Base-by-base conservation (phyloP, 2,113 vertebrate genomes). In the Turdus rufiventris region DNA sequence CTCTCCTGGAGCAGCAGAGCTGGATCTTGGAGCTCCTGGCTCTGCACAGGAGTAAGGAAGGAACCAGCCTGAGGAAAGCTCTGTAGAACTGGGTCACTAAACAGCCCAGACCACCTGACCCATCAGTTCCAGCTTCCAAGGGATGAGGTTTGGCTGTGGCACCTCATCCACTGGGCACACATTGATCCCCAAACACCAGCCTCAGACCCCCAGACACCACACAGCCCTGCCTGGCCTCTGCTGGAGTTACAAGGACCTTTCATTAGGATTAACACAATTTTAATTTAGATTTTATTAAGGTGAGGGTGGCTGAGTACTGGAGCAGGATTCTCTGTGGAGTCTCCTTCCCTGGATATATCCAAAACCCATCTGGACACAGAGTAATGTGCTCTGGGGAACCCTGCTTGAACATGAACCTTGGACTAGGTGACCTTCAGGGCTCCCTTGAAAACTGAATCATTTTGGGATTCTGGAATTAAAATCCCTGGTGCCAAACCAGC, bases 321-420 rank as follows among this genome's bases (percentile, higher is more conserved):
- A 45, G 40, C 54, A 89, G 77, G 29, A 75, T 25, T 21, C 16
- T 31, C 29, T 47, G 24, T 53, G 61, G n/a, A 40, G 38, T 31
- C 17, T 68, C n/a, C n/a, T 31, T 67, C 47, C 40, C n/a, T 61
- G 40, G 24, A 54, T 38, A 31, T 26, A 47, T 8, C 17, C 29
- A 75, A 82, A 81, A 68, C 2, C 6, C 14, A 8, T 7, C 61
- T 47, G 61, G 38, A 67, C 61, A 82, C 20, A 53, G 45, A n/a
- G 16, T 3, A 40, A 53, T 0, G 0, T 42, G 70, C n/a, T 75
- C n/a, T 75, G 61, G 45, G 38, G 47, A 51, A 14, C n/a, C 9
- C n/a, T 1, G 1, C 38, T 31, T 67, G 53, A 67, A 60, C 29
- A 38, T 14, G 53, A 45, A 60, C 1, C 0, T n/a, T 36, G 38